These are phyloP conservation scores for Gavia stellata DNA, from an alignment of 2,113 vertebrate genomes.

Conservation along the genomic window DNA sequence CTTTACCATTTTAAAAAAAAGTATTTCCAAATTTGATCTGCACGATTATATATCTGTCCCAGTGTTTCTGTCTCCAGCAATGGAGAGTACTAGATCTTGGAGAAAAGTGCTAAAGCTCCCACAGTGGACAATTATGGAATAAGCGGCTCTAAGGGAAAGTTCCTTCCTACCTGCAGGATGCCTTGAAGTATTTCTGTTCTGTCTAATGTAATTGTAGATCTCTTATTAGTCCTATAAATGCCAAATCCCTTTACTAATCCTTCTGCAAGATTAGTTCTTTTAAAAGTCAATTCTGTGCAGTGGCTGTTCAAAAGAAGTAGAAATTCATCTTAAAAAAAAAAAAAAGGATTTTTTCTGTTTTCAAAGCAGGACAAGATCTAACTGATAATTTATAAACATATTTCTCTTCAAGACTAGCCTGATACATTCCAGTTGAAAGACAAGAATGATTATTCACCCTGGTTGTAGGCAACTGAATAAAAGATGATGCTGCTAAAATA, in stretches of 20 bases:
- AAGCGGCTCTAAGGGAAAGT: slow-evolving; percentile 14
- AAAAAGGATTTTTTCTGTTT: background rate
- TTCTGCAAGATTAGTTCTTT: background rate
- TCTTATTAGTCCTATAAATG: slow-evolving; percentile 23
- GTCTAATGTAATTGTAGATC: slow-evolving; percentile 10
- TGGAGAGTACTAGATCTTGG: slow-evolving; percentile 32
- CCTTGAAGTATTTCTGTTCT: slow-evolving; percentile 36
- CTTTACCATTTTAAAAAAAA: background rate
- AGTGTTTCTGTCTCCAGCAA: slow-evolving; percentile 31
- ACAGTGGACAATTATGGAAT: slow-evolving; percentile 59
- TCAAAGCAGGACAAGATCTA: background rate
- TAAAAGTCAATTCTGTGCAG: background rate
- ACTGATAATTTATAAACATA: background rate
- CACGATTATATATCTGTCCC: background rate
- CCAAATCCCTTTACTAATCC: slow-evolving; percentile 35
- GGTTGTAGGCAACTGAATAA: background rate
- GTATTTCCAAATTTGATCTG: background rate
- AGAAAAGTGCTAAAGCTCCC: slow-evolving; percentile 46
- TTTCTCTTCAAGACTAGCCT: background rate
- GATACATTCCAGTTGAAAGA: background rate
- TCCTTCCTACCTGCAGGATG: background rate
- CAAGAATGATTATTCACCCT: background rate
- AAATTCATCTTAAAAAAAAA: background rate
- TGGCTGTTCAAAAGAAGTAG: background rate
- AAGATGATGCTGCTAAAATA: background rate